These are phyloP conservation scores for Stegodyphus dumicola DNA, from an alignment of 1,140 invertebrate genomes.

Conservation along the genomic window DNA sequence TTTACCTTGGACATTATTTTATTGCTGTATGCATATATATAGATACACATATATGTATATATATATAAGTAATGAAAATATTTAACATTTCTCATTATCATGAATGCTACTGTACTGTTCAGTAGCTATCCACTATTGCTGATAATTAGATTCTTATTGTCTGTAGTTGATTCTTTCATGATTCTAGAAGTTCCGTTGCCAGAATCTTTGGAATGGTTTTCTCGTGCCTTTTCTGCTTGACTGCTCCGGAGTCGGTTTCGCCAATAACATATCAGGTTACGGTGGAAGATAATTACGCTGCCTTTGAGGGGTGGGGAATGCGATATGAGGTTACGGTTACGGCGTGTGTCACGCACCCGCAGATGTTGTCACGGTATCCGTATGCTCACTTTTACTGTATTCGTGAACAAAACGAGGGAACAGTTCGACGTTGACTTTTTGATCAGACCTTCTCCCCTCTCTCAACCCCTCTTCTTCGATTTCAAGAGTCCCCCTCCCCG, in stretches of 20 bases:
- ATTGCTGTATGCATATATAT: no score
- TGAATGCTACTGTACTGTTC: no score
- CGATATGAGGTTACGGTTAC: slow-evolving; percentile 2
- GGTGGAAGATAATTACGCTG: background rate
- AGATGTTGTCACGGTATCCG: slow-evolving; percentile 7
- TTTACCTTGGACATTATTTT: no score
- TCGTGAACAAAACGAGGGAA: background rate
- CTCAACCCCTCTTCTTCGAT: background rate
- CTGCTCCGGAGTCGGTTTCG: background rate
- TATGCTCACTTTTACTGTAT: background rate
- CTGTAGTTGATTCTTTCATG: no score
- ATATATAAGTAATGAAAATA: no score
- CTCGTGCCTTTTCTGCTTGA: background rate
- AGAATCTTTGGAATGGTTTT: background rate
- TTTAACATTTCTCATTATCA: no score
- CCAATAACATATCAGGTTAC: background rate
- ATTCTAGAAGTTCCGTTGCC: no score
- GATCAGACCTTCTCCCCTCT: background rate
- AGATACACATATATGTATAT: no score
- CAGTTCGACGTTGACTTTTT: background rate
- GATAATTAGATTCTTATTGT: no score
- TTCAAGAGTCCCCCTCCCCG: background rate
- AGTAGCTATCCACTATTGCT: no score
- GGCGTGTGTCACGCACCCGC: slow-evolving; percentile 28
- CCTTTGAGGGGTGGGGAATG: background rate